Base-by-base conservation (phyloP, 2,888 invertebrate genomes). In the Pachliopta kotzebuea region DNA sequence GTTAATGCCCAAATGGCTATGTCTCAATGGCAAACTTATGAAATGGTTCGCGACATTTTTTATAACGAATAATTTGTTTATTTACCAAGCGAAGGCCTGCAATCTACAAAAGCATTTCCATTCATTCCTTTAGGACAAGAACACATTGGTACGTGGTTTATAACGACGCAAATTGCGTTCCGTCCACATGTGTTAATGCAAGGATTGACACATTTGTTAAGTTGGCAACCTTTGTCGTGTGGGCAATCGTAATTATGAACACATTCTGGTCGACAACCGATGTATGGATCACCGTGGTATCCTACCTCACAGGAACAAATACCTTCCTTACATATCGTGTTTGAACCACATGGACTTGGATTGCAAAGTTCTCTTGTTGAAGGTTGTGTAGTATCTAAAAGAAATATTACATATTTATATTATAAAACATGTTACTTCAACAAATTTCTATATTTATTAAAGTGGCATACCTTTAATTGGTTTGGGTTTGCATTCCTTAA, bases 101-200 rank as follows among this genome's bases (percentile, higher is more conserved):
- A 95, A 75, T 93, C 92, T 4, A 93, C 86, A 75, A 94, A 94
- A 56, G 95, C 94, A 83, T 95, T 95, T 56, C 95, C 95, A 49
- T 92, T 92, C 88, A 93, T 93, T 62, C 94, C 93, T 66, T 93
- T 92, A 0, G 94, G 94, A 77, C 95, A 95, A 62, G 93, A 93
- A 71, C 95, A 95, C 86, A 94, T 94, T 53, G 95, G 94, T 67
- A 95, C 93, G 74, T 96, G 95, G 71, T 95, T 95, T 72, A 94
- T 93, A 2, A 95, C 94, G 69, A 94, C 93, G 74, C 96, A 96
- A 63, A 94, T 87, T 11, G 96, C 95, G 76, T 94, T 94, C 66
- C 92, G 76, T 7, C 95, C 96, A 77, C 96, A 96, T 14, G 94
- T 94, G 70, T 94, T 94, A 56, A 93, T 93, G 76, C 96, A 96